A percentile compares a stretch with the other conserved stretches of the same genome.
Evolutionary conservation across 2,888 invertebrate species (phyloP).

Genomic region (Xestia rhomboidea): DNA sequence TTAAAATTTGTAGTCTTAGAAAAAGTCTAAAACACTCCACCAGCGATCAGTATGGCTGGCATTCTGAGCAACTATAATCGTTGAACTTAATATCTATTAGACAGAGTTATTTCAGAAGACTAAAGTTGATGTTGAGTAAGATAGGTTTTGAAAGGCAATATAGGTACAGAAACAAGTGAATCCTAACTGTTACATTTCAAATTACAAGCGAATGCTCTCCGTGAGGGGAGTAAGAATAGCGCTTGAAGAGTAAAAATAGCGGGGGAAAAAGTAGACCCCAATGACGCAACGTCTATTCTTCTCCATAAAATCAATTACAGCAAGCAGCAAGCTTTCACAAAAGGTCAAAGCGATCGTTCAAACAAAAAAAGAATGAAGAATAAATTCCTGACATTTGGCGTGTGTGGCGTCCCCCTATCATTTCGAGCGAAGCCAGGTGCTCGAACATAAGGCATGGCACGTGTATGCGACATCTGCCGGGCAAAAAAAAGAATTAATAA

Average conservation of each 20-base stretch:
- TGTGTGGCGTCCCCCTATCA: constrained; percentile 74
- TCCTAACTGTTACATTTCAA: background rate
- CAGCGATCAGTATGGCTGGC: background rate
- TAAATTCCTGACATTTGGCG: constrained; percentile 72
- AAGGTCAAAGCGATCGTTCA: constrained; percentile 41
- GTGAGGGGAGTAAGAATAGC: no score
- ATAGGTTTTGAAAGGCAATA: background rate
- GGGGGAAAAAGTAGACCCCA: background rate
- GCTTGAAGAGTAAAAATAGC: background rate
- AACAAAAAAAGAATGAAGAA: constrained; percentile 24
- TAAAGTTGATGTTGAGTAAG: background rate
- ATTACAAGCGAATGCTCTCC: background rate
- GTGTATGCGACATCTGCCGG: constrained; percentile 86
- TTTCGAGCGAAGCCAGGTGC: constrained; percentile 84
- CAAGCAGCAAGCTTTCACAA: constrained; percentile 12
- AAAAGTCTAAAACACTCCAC: background rate
- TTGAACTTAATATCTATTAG: background rate
- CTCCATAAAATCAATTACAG: background rate
- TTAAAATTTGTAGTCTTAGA: background rate
- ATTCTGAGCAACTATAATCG: background rate
- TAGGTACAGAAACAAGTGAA: background rate
- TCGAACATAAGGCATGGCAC: constrained; percentile 80
- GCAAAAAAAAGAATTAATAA: constrained; percentile 78
- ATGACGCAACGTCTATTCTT: background rate
- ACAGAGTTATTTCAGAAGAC: background rate